Percentiles rank a stretch among this genome's conserved stretches.
These are phyloP conservation scores for Pantala flavescens DNA, from an alignment of 1,140 invertebrate genomes.

Conservation along the genomic window DNA sequence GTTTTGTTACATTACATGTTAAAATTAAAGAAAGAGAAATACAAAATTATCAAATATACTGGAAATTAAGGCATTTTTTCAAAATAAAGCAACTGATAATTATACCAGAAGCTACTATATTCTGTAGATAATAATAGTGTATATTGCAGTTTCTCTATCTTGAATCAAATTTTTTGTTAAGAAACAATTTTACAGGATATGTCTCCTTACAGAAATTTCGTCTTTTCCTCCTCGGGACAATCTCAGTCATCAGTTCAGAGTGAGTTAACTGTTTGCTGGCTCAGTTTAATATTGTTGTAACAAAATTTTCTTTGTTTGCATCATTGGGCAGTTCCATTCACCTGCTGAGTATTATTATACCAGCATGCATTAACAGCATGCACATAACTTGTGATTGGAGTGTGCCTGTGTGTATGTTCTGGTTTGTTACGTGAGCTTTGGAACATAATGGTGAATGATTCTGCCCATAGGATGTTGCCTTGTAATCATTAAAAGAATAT, in stretches of 20 bases:
- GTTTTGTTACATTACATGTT: too few relatives aligned
- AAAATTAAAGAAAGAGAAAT: too few relatives aligned
- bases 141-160: too few relatives aligned
- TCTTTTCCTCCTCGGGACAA: neutral
- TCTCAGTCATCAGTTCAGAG: neutral
- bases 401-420: neutral
- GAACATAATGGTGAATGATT: neutral
- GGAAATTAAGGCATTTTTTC: too few relatives aligned
- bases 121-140: too few relatives aligned
- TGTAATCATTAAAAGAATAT: slow-evolving; percentile 5
- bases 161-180: too few relatives aligned
- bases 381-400: neutral
- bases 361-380: neutral
- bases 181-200: neutral
- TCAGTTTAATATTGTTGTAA: neutral
- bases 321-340: neutral
- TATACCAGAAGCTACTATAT: too few relatives aligned
- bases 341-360: neutral
- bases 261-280: neutral
- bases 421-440: neutral
- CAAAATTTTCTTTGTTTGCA: neutral
- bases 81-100: too few relatives aligned
- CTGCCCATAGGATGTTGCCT: neutral
- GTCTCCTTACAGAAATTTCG: slow-evolving; percentile 6
- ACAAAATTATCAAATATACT: too few relatives aligned